Evolutionary conservation across 2,113 vertebrate species (phyloP), one percentile per base, ranked within the genome.

Genomic region (Neotoma lepida): DNA sequence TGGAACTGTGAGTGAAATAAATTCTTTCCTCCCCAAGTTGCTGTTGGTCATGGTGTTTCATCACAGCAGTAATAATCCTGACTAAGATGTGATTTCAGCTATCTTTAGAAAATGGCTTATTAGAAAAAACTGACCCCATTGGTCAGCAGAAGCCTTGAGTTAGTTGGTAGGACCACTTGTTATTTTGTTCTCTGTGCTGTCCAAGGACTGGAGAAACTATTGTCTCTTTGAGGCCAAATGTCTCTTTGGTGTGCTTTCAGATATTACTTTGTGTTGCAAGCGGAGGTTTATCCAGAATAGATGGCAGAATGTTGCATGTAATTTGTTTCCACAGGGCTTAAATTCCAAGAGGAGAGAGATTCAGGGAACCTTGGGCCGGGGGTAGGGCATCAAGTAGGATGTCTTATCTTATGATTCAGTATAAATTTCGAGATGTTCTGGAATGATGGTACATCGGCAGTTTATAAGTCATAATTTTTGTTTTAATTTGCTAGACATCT

Each of bases 401-500:
- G 90, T 71, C 96, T 97, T 96, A 73, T 92, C 92, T 96, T 96
- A 87, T 97, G 96, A 98, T 97, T 98, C 97, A 94, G 58, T 94
- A 1, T 90, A 89, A 94, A 35, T 96, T 96, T 78, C 85, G 95
- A 96, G 92, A 95, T 96, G 92, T 90, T 96, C 92, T 97, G 96
- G n/a, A 33, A 86, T 97, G 97, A 97, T 95, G 96, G 95, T 96
- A 61, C 91, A 97, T 97, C 96, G 97, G 96, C 94, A 88, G 96
- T 97, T 98, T 97, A 96, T 96, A 86, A 97, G 96, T 98, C 97
- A 97, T 97, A 96, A 98, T 98, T 98, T 97, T 97, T 97, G 91
- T 97, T 98, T 97, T 98, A 97, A 97, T 98, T 98, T 97, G 94
- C 94, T 98, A 97, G 97, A 96, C 98, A 97, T 98, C 97, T 98